A percentile compares a stretch with the other conserved stretches of the same genome.
phyloP scores from a whole-genome alignment of 1,140 invertebrate genomes.

The Calycopis cecrops region DNA sequence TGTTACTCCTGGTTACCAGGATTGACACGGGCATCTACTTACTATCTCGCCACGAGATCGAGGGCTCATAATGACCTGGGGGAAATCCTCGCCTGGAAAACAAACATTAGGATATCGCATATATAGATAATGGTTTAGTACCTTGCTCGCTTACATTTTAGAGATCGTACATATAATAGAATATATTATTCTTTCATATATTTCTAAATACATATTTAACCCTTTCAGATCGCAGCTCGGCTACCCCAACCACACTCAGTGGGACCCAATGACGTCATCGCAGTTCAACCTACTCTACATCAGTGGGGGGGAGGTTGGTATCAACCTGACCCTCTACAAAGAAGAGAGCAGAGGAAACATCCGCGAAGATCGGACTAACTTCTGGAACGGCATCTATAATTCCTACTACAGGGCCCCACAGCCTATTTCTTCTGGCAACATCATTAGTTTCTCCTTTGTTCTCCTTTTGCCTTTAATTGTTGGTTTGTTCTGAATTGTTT shows the following conservation, averaged over 20 bases:
- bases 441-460: constrained; percentile 24
- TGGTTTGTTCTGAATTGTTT: constrained; percentile 13
- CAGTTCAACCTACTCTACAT: constrained; percentile 23
- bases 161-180: too few species aligned
- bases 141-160: too few species aligned
- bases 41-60: too few species aligned
- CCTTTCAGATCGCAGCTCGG: not conserved
- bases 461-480: constrained; percentile 25
- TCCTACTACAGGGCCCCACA: constrained; percentile 33
- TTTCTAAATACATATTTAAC: too few species aligned
- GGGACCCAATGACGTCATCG: constrained; percentile 21
- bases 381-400: constrained; percentile 38
- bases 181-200: too few species aligned
- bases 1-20: too few species aligned
- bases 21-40: too few species aligned
- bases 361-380: constrained; percentile 34
- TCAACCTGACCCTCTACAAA: constrained; percentile 20
- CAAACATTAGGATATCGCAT: too few species aligned
- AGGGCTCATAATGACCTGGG: too few species aligned
- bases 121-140: too few species aligned
- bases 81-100: too few species aligned
- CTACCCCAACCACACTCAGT: constrained; percentile 11
- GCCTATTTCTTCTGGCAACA: constrained; percentile 27
- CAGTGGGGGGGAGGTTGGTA: constrained; percentile 28
- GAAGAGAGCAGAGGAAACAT: constrained; percentile 30